Percentiles rank a stretch among this genome's conserved stretches.
Conservation (phyloP, 2,797 vertebrate species). For the Decapterus maruadsi region DNA sequence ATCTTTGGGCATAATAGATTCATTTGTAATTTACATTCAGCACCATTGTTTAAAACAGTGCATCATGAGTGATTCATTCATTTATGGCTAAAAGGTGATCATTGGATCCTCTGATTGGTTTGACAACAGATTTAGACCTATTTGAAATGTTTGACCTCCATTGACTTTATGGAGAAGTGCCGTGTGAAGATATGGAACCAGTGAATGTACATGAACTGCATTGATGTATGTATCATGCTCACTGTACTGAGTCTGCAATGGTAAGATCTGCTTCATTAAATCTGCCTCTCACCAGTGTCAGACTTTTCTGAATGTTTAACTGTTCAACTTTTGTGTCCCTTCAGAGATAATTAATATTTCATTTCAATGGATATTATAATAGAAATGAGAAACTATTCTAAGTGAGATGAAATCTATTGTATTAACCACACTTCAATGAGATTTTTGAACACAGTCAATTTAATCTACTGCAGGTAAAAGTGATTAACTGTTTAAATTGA, state of each 20-base stretch:
- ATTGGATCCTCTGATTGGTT: neutral
- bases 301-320: neutral
- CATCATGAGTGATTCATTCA: neutral
- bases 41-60: neutral
- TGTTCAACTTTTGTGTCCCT: neutral
- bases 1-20: neutral
- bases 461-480: neutral
- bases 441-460: neutral
- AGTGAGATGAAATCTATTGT: neutral
- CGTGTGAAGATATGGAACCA: neutral
- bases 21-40: neutral
- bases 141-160: neutral
- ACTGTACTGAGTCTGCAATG: neutral
- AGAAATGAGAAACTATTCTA: neutral
- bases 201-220: neutral
- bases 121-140: neutral
- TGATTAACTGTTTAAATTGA: neutral
- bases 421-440: neutral
- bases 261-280: neutral
- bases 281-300: neutral
- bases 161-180: neutral
- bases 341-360: neutral
- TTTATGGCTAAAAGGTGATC: neutral
- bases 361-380: neutral
- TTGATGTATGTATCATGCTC: neutral